Evolutionary conservation across 92 coral and sea anemone species (phyloP), one percentile per base, ranked within the genome.

Genomic region (Parazoanthus darwini): DNA sequence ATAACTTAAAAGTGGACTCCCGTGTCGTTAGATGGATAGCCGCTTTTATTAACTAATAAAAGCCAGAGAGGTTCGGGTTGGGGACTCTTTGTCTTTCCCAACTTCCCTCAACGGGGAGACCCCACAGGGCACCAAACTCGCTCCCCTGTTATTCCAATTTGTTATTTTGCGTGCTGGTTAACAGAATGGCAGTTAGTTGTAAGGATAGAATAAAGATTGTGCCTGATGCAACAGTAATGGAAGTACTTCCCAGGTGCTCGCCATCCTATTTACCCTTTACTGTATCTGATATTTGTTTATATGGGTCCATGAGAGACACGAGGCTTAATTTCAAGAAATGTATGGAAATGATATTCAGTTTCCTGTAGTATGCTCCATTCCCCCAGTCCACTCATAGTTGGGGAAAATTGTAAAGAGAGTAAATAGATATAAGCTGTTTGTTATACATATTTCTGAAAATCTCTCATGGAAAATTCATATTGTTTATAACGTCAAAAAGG

Each of bases 51-150:
- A 15, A 84, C 88, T 43, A 71, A 39, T 33, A 85, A 81, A 29
- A 67, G 8, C 4, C 81, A 85, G 79, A 14, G 48, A 26, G 81
- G 3, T 71, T 33, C 72, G 79, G 65, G n/a, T 86, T 39, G 56
- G 89, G 48, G 29, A 56, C 22, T 8, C 58, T 16, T 15, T 26
- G 8, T 56, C 89, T 68, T 42, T 23, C 11, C 18, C 89, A 16
- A 59, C 76, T 26, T 25, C 29, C 38, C 87, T 80, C 66, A 59
- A 59, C 44, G 90, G 85, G 10, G 90, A 70, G 25, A 80, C 50
- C 54, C 88, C 89, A 20, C 91, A 88, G 74, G 88, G 89, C 20
- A 88, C 88, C 85, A 85, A 85, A 73, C 85, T 85, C 11, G 51
- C 51, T 48, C 51, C 51, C 10, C 51, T 48, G 51, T 48, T 48